These are phyloP conservation scores for Trichogramma dendrolimi DNA, from an alignment of 2,888 invertebrate species.

Conservation along the genomic window DNA sequence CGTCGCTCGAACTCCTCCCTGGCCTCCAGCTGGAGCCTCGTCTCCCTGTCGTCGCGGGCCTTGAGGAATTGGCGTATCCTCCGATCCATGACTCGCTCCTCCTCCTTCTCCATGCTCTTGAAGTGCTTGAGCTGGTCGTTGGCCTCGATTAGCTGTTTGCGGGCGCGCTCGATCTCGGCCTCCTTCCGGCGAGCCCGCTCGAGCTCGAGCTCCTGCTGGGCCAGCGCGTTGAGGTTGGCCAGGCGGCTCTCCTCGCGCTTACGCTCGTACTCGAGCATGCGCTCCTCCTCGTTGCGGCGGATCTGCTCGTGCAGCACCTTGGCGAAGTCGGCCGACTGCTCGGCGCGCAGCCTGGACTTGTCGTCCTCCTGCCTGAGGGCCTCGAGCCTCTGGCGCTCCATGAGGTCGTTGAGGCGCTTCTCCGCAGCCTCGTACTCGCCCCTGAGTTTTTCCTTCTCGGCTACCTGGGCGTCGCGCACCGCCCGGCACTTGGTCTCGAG, in stretches of 20 bases:
- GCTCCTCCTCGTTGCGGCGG: conserved; percentile 55
- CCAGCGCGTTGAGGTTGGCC: conserved; percentile 61
- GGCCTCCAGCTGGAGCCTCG: conserved; percentile 56
- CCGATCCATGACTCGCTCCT: conserved; percentile 62
- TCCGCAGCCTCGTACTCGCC: conserved; percentile 49
- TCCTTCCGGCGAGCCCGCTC: conserved; percentile 53
- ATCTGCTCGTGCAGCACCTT: conserved; percentile 61
- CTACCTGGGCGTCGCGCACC: conserved; percentile 67
- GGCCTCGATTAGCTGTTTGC: conserved; percentile 51
- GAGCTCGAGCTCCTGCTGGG: conserved; percentile 63
- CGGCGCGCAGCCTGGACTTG: conserved; percentile 53
- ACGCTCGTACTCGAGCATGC: conserved; percentile 61
- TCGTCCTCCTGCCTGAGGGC: conserved; percentile 59
- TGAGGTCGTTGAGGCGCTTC: conserved; percentile 62
- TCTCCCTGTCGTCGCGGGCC: conserved; percentile 61
- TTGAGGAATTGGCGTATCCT: conserved; percentile 65
- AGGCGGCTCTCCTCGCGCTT: conserved; percentile 66
- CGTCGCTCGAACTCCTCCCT: conserved; percentile 58
- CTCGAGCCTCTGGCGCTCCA: conserved; percentile 65
- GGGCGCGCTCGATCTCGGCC: conserved; percentile 34
- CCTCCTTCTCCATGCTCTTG: conserved; percentile 63
- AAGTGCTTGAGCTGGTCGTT: conserved; percentile 62
- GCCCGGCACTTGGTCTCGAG: conserved; percentile 80
- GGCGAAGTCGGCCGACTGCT: conserved; percentile 55
- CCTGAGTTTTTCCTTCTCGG: conserved; percentile 49